Base-by-base conservation (phyloP, 2,797 vertebrate genomes). In the Siniperca undulata region DNA sequence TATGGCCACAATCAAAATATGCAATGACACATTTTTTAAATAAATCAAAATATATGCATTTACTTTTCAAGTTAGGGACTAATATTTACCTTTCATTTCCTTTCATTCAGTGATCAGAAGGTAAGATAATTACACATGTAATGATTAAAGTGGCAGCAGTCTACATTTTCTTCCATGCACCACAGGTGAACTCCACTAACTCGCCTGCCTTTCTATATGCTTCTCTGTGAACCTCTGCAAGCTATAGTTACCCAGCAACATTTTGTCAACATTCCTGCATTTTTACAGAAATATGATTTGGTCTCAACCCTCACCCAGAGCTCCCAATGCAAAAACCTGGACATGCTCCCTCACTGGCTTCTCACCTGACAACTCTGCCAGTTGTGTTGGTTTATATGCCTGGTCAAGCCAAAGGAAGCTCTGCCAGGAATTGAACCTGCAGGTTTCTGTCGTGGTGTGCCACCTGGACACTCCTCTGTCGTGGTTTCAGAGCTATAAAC, bases 401-500 rank as follows among this genome's bases (percentile, higher is more conserved):
- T 27, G 19, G n/a, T 74, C 8, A 71, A 67, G 61, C 76, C 77
- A 74, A 53, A 34, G 50, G 27, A 70, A n/a, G 2, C 58, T 55
- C 58, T 60, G 68, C 73, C 55, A 68, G 55, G 56, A 34, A 44
- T 3, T 67, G 22, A 74, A 77, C 27, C 34, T 70, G 36, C 59
- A 77, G 78, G 65, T 78, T 36, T 69, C 38, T 72, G 72, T n/a
- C 20, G 36, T 30, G 5, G 56, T 68, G 75, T 66, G 59, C 72
- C 83, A 85, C 86, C 74, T 75, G 70, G 66, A 83, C 24, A 19
- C n/a, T 60, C 17, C 12, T 75, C 53, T 22, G 50, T 22, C n/a
- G 20, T 22, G 44, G 10, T 14, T 55, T 24, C 19, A 61, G 20
- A 14, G 17, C 22, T 27, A 27, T n/a, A 27, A 76, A 34, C 9